A percentile compares a stretch with the other conserved stretches of the same genome.
These are phyloP conservation scores for Holothuria scabra DNA, from an alignment of 53 echinoderm and acorn worm species.

Conservation along the genomic window DNA sequence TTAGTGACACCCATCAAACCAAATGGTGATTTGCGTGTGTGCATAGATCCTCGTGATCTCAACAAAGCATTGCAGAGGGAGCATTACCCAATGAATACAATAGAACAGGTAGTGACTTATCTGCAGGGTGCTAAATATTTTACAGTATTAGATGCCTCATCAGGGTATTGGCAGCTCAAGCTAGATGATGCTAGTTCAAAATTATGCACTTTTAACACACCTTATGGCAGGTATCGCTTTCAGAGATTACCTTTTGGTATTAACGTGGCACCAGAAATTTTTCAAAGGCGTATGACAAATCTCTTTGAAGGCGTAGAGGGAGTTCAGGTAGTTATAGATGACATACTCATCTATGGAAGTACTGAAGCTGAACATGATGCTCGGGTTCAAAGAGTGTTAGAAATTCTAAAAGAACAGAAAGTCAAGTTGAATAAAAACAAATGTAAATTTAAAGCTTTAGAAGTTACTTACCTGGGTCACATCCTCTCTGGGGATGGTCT, in stretches of 20 bases:
- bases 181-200: constrained; percentile 40
- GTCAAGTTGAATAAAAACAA: too few relatives aligned
- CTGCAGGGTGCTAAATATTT: constrained; percentile 25
- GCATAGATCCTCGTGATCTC: constrained; percentile 51
- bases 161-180: constrained; percentile 61
- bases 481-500: constrained; percentile 25
- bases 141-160: constrained; percentile 44
- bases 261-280: constrained; percentile 56
- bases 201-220: constrained; percentile 59
- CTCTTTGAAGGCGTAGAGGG: constrained; percentile 42
- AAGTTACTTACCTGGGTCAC: constrained; percentile 44
- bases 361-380: constrained; percentile 2
- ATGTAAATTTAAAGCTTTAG: constrained; percentile 24
- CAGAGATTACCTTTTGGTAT: constrained; percentile 56
- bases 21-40: constrained; percentile 43
- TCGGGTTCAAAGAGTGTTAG: not conserved
- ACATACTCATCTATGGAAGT: constrained; percentile 28
- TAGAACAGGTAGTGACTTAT: constrained; percentile 45
- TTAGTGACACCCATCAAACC: constrained; percentile 22
- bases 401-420: not conserved
- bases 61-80: constrained; percentile 54
- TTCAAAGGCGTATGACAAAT: constrained; percentile 33
- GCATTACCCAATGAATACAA: constrained; percentile 52
- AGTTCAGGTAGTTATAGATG: constrained; percentile 32
- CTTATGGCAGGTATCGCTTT: constrained; percentile 54